phyloP scores from a whole-genome alignment of 2,888 invertebrate genomes.

The Endotricha flammealis region DNA sequence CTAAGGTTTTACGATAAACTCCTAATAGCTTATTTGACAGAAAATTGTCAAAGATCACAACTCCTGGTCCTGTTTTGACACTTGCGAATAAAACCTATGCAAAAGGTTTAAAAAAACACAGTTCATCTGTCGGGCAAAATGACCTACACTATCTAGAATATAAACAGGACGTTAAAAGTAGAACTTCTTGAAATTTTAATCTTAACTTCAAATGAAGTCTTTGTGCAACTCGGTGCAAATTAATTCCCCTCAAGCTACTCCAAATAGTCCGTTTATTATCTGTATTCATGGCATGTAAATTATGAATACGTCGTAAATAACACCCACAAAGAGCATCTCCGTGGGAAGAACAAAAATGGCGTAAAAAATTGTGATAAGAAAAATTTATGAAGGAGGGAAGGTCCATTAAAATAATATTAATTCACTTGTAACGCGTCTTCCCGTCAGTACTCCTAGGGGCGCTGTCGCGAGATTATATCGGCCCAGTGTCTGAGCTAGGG shows the following conservation, averaged over 20 bases:
- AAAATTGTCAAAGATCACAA: too few species aligned
- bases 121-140: too few species aligned
- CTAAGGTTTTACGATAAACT: too few species aligned
- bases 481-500: conserved; percentile 12
- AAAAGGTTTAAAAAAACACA: too few species aligned
- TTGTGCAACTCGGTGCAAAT: background rate
- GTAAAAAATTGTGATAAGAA: conserved; percentile 53
- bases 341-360: conserved; percentile 15
- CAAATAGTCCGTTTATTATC: background rate
- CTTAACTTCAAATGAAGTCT: background rate
- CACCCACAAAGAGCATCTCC: conserved; percentile 18
- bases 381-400: conserved; percentile 57
- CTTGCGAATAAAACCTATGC: too few species aligned
- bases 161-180: too few species aligned
- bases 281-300: conserved; percentile 16
- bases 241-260: background rate
- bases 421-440: conserved; percentile 17
- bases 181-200: background rate
- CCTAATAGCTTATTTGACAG: too few species aligned
- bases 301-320: conserved; percentile 22
- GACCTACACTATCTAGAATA: too few species aligned
- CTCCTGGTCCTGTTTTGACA: too few species aligned
- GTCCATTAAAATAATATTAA: conserved; percentile 41
- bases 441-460: conserved; percentile 14
- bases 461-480: conserved; percentile 15